These are phyloP conservation scores for Fukomys damarensis DNA, from an alignment of 2,113 vertebrate species.

Conservation along the genomic window DNA sequence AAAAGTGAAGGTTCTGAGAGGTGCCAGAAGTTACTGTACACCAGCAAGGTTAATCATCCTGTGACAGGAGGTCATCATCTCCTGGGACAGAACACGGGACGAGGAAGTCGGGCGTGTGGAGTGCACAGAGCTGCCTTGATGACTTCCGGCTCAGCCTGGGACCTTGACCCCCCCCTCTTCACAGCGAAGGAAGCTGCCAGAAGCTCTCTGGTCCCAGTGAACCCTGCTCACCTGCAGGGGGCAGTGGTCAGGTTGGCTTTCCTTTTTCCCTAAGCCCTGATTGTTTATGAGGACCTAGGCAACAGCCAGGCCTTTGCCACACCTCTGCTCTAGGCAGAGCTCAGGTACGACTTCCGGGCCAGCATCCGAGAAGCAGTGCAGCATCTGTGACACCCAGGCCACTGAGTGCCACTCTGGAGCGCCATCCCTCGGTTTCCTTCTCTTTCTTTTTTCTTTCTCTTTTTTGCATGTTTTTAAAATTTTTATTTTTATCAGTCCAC, in stretches of 20 bases:
- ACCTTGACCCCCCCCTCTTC: too few relatives aligned
- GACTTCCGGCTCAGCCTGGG: not conserved
- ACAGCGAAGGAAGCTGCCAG: fast-evolving
- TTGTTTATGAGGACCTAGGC: not conserved
- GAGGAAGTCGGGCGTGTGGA: fast-evolving
- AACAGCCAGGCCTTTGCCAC: not conserved
- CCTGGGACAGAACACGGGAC: not conserved
- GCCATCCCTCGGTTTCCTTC: not conserved
- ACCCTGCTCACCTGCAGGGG: not conserved
- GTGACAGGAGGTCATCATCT: fast-evolving
- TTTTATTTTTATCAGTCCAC: not conserved
- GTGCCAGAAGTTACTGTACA: fast-evolving
- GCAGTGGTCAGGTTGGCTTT: not conserved
- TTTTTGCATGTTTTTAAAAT: not conserved
- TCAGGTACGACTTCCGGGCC: not conserved
- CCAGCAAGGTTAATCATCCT: fast-evolving
- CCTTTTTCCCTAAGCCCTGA: not conserved
- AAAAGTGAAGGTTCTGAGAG: fast-evolving
- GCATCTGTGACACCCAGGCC: fast-evolving
- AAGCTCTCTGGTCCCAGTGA: fast-evolving
- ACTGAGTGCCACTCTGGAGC: fast-evolving
- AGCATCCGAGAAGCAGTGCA: not conserved
- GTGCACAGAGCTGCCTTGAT: fast-evolving
- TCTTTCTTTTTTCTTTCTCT: not conserved
- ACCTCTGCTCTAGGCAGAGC: not conserved